Base-by-base conservation (phyloP, 1,140 invertebrate species). In the Pogonus chalceus region DNA sequence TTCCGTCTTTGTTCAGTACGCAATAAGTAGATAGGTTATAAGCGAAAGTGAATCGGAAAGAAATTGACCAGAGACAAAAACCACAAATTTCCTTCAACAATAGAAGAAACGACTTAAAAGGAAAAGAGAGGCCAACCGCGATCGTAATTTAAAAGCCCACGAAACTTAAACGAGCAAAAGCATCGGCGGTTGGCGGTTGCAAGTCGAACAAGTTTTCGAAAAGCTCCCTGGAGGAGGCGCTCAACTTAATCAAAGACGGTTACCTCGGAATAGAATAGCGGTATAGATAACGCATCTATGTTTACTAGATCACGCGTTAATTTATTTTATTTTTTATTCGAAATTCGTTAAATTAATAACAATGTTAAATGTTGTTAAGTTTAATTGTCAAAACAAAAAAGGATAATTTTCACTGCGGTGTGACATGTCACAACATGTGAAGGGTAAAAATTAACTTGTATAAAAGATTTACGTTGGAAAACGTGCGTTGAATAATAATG, bases 81-180 rank as follows among this genome's bases (percentile, higher is more conserved):
- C 9, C 37, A 43, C 37, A 43, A 43, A 43, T 43, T 43, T n/a
- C n/a, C 37, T n/a, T n/a, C n/a, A n/a, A n/a, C n/a, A n/a, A 43
- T 12, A 3, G 18, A 18, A 18, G 18, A 9, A 9, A 3, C 3
- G 37, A 12, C 7, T 43, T 4, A 18, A 9, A 4, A 18, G 4
- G 37, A 18, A 43, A 43, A 43, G 18, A n/a, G n/a, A 43, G 18
- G 18, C 9, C 7, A 43, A 12, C 7, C 37, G n/a, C n/a, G 37
- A 43, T 7, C 18, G 18, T 43, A 43, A 43, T 43, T 43, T 43
- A 43, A 43, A 43, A 43, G 37, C 37, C 9, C 18, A 43, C 7
- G 37, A 43, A 43, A 43, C 37, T 43, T 43, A 43, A 43, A 18
- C 9, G 37, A 43, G 26, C 14, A 31, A 14, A 43, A 16, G 18